A percentile compares a stretch with the other conserved stretches of the same genome.
Evolutionary conservation across 2,888 invertebrate species (phyloP).

Genomic region (Eucera pruinosa): DNA sequence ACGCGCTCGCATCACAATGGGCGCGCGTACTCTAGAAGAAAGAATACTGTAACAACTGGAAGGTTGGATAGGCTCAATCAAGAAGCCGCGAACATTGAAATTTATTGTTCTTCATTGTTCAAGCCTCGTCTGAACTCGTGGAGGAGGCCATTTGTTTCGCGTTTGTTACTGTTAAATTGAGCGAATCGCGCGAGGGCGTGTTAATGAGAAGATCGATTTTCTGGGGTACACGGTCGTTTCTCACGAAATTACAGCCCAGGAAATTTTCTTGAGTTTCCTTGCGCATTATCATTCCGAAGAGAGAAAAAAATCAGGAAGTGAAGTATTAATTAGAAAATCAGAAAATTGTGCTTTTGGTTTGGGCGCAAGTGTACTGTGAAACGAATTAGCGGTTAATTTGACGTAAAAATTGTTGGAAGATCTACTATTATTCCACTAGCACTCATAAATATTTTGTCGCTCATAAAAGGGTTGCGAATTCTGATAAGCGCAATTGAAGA

Average conservation of each 20-base stretch:
- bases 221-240: constrained; percentile 21
- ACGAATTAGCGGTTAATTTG: constrained; percentile 17
- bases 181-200: not conserved
- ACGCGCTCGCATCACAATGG: constrained; percentile 55
- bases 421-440: no score
- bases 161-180: no score
- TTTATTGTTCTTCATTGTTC: not conserved
- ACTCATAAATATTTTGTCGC: no score
- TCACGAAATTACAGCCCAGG: constrained; percentile 22
- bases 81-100: not conserved
- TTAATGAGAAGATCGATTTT: constrained; percentile 25
- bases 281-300: not conserved
- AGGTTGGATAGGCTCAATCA: not conserved
- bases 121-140: not conserved
- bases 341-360: constrained; percentile 11
- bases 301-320: constrained; percentile 40
- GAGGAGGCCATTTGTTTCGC: not conserved
- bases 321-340: not conserved
- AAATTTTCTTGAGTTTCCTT: constrained; percentile 38
- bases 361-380: not conserved
- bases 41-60: not conserved
- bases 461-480: no score
- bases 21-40: constrained; percentile 9
- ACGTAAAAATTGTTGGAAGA: no score
- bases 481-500: no score